Percentiles rank a stretch among this genome's conserved stretches.
Conservation (phyloP, 1,140 invertebrate genomes). For the Grapholita molesta region DNA sequence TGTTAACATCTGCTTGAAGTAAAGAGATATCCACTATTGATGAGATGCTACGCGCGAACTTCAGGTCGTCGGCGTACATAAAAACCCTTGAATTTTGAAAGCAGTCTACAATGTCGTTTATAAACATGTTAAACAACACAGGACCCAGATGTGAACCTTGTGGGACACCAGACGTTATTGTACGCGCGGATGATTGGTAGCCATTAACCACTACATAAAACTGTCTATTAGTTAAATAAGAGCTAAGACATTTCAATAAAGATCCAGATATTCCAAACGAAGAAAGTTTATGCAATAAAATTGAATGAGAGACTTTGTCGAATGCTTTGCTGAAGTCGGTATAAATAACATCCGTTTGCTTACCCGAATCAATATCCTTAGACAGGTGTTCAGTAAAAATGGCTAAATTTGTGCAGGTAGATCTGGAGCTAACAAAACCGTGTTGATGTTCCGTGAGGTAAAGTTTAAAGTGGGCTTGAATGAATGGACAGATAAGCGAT, state of each 20-base stretch:
- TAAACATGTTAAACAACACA: no score
- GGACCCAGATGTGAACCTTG: conserved; percentile 32
- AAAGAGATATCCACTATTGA: background rate
- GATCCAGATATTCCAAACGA: conserved; percentile 22
- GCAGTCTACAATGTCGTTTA: no score
- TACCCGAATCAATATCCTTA: conserved; percentile 40
- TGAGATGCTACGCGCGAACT: background rate
- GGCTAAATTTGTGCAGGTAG: conserved; percentile 19
- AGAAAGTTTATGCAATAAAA: conserved; percentile 6
- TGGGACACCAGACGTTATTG: conserved; percentile 25
- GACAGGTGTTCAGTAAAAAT: conserved; percentile 30
- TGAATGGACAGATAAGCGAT: conserved; percentile 17
- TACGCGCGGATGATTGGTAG: conserved; percentile 8
- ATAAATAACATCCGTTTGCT: conserved; percentile 28
- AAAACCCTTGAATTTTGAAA: conserved; percentile 18
- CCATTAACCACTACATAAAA: conserved; percentile 26
- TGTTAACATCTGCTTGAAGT: background rate
- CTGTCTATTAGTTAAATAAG: conserved; percentile 24
- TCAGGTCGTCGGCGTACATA: conserved; percentile 30
- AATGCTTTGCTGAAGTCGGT: conserved; percentile 16
- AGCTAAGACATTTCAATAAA: conserved; percentile 24
- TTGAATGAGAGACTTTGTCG: conserved; percentile 15
- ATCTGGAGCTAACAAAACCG: conserved; percentile 19
- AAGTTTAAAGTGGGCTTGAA: conserved; percentile 9
- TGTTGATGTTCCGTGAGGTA: conserved; percentile 17